Evolutionary conservation across 92 coral and sea anemone genomes (phyloP).

Genomic region (Bergia puertoricense): DNA sequence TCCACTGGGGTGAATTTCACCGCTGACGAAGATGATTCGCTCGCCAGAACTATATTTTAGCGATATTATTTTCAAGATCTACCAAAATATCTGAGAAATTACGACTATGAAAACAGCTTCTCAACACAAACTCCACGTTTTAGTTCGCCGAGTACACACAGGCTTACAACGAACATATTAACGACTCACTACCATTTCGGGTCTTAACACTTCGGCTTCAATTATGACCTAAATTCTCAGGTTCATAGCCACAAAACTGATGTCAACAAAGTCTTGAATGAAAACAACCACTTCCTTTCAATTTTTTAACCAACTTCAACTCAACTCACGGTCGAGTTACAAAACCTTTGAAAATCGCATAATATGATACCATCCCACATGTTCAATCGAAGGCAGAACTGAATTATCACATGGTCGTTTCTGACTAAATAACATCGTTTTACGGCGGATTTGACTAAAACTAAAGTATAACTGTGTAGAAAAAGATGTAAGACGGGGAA

Average conservation of each 20-base stretch:
- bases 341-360: conserved; percentile 9
- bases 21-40: background rate
- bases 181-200: background rate
- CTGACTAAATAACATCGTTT: background rate
- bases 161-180: conserved; percentile 31
- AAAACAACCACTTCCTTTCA: background rate
- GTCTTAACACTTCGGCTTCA: background rate
- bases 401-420: conserved; percentile 13
- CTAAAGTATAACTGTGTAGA: background rate
- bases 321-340: conserved; percentile 18
- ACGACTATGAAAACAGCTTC: conserved; percentile 24
- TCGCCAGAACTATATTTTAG: background rate
- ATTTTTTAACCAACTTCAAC: background rate
- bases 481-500: background rate
- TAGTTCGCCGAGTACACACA: conserved; percentile 5
- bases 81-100: conserved; percentile 20
- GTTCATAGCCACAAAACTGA: conserved; percentile 25
- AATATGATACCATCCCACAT: conserved; percentile 38
- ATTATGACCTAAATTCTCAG: background rate
- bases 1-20: background rate
- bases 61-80: background rate
- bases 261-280: background rate
- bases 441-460: background rate
- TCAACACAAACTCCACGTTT: conserved; percentile 15
- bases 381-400: conserved; percentile 21